phyloP scores from a whole-genome alignment of 2,888 invertebrate genomes.

The Apeira syringaria region DNA sequence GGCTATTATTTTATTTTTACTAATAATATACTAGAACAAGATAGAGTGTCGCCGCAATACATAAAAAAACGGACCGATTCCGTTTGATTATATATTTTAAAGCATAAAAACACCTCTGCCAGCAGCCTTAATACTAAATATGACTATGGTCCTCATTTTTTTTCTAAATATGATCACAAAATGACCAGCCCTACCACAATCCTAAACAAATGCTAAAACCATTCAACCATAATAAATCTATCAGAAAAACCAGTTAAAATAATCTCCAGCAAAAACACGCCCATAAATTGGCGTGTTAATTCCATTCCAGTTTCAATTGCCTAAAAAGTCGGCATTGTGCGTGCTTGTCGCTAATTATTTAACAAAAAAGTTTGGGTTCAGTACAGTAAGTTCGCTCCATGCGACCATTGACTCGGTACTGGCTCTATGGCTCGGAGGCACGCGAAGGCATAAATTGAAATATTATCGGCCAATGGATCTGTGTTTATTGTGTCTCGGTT shows the following conservation, averaged over 20 bases:
- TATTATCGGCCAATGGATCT: slow-evolving; percentile 32
- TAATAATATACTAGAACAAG: too few species aligned
- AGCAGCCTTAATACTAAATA: neutral
- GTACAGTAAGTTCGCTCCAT: slow-evolving; percentile 16
- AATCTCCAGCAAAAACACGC: slow-evolving; percentile 17
- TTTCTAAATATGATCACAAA: too few species aligned
- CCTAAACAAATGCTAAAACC: neutral
- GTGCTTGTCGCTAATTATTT: slow-evolving; percentile 34
- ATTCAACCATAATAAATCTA: slow-evolving; percentile 16
- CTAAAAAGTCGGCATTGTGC: slow-evolving; percentile 29
- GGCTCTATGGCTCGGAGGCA: slow-evolving; percentile 19
- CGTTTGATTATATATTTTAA: too few species aligned
- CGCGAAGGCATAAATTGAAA: slow-evolving; percentile 34
- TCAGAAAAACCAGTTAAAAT: slow-evolving; percentile 20
- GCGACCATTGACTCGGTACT: slow-evolving; percentile 2
- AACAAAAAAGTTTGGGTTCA: slow-evolving; percentile 23
- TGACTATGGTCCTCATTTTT: too few species aligned
- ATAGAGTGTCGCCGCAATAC: too few species aligned
- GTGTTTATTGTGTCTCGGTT: slow-evolving; percentile 30
- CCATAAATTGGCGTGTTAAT: slow-evolving; percentile 27
- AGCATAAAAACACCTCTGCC: too few species aligned
- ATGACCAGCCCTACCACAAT: neutral
- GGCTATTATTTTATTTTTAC: too few species aligned
- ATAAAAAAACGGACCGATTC: too few species aligned
- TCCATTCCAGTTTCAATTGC: slow-evolving; percentile 33